Evolutionary conservation across 2,797 vertebrate genomes (phyloP), one percentile per base, ranked within the genome.

Genomic region (Falco berigora): DNA sequence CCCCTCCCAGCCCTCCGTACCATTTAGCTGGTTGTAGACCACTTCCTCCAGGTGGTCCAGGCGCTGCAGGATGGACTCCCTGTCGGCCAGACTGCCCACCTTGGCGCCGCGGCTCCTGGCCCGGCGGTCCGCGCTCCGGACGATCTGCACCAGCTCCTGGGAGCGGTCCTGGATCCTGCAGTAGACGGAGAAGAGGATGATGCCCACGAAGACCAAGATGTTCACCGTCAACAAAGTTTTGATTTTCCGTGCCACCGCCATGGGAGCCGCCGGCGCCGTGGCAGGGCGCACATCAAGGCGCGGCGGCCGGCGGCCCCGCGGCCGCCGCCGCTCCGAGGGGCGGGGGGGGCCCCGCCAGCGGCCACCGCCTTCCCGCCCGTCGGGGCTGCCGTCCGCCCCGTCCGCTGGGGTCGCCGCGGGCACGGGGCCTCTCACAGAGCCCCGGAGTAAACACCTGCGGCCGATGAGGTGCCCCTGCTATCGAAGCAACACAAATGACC

Each of bases 201-300:
- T 99, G 71, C 99, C 99, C 97, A 99, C 99, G 74, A 99, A 99
- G 95, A 99, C 99, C 92, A 99, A 96, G 94, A 99, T 99, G 98
- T 99, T 99, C 95, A 99, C 99, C 94, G 99, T 99, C 98, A 99
- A 98, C 98, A 99, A 98, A 99, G 99, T 99, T 98, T 99, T 99
- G 98, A 99, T 99, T 98, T 98, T 99, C 97, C 99, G 98, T 98
- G 99, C 99, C 98, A 99, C 98, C 98, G 99, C 99, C 99, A 99
- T 99, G 98, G 98, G 98, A 98, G 93, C 98, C 95, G 92, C 94
- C 85, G 96, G 55, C 58, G 90, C 88, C 83, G 94, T 62, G 86
- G 61, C 80, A 93, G 91, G 92, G 61, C 89, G 92, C 81, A 62
- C 95, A 95, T 89, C 85, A 84, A 97, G 98, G 98, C 98, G 97